phyloP scores from a whole-genome alignment of 1,140 invertebrate species.

The Drosophila burlai region DNA sequence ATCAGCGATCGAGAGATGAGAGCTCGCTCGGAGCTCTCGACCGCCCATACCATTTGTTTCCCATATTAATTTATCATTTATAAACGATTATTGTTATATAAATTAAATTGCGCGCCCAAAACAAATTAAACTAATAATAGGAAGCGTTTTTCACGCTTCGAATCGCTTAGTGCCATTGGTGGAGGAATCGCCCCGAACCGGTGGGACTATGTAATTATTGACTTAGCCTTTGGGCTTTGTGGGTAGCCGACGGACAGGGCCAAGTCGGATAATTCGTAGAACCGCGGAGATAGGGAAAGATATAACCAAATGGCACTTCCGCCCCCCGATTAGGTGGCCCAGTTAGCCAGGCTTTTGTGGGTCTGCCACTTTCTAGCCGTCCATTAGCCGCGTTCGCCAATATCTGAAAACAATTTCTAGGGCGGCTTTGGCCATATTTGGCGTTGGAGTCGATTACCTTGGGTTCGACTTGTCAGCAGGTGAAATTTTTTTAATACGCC shows the following conservation, averaged over 20 bases:
- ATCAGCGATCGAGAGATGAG: slow-evolving; percentile 45
- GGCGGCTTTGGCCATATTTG: slow-evolving; percentile 66
- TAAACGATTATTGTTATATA: slow-evolving; percentile 83
- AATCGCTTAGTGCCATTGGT: slow-evolving; percentile 41
- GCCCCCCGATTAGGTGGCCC: slow-evolving; percentile 50
- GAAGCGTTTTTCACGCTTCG: slow-evolving; percentile 78
- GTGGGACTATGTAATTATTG: slow-evolving; percentile 66
- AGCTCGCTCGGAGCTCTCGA: slow-evolving; percentile 26
- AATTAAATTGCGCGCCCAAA: slow-evolving; percentile 82
- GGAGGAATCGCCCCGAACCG: slow-evolving; percentile 14
- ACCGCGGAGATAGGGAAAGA: slow-evolving; percentile 32
- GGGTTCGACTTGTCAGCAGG: slow-evolving; percentile 62
- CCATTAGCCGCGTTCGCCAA: slow-evolving; percentile 40
- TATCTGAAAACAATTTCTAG: slow-evolving; percentile 56
- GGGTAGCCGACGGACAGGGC: slow-evolving; percentile 27
- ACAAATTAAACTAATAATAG: slow-evolving; percentile 83
- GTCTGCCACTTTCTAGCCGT: slow-evolving; percentile 61
- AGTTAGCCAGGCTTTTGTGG: slow-evolving; percentile 32
- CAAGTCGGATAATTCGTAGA: slow-evolving; percentile 32
- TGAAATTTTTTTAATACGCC: slow-evolving; percentile 70
- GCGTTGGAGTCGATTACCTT: slow-evolving; percentile 63
- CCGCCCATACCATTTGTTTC: slow-evolving; percentile 79
- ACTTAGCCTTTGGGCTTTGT: slow-evolving; percentile 63
- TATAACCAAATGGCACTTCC: slow-evolving; percentile 50
- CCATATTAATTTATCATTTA: slow-evolving; percentile 84